Conservation (phyloP, 2,888 invertebrate genomes). For the Rutpela maculata region DNA sequence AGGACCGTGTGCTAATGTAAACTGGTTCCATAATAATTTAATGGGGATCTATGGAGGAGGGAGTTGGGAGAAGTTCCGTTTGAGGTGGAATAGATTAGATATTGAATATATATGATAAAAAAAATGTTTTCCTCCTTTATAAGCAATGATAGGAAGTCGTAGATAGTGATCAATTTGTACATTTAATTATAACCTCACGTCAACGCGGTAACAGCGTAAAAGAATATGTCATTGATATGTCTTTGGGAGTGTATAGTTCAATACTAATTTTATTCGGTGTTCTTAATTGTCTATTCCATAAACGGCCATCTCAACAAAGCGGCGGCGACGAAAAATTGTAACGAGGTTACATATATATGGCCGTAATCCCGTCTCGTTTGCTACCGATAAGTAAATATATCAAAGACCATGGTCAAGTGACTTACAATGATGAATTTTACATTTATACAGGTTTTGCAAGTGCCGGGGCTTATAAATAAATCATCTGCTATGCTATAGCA, state of each 20-base stretch:
- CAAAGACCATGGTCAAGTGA: constrained; percentile 20
- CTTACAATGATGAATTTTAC: constrained; percentile 13
- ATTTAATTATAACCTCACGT: no score
- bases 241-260: constrained; percentile 6
- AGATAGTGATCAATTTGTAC: no score
- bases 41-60: no score
- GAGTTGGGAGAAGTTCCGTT: no score
- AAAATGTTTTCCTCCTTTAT: no score
- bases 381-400: constrained; percentile 28
- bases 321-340: constrained; percentile 30
- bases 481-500: not conserved
- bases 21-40: no score
- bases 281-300: constrained; percentile 8
- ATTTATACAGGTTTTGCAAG: constrained; percentile 17
- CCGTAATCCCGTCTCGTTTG: constrained; percentile 38
- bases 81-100: no score
- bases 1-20: no score
- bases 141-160: no score
- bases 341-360: constrained; percentile 41
- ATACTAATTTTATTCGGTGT: not conserved
- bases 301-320: constrained; percentile 17
- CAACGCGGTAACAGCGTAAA: no score
- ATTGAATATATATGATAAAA: no score
- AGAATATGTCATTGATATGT: not conserved
- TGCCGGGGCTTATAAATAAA: not conserved